Evolutionary conservation across 1,140 invertebrate genomes (phyloP), one percentile per base, ranked within the genome.

Genomic region (Ceratoteleas bidentatus): DNA sequence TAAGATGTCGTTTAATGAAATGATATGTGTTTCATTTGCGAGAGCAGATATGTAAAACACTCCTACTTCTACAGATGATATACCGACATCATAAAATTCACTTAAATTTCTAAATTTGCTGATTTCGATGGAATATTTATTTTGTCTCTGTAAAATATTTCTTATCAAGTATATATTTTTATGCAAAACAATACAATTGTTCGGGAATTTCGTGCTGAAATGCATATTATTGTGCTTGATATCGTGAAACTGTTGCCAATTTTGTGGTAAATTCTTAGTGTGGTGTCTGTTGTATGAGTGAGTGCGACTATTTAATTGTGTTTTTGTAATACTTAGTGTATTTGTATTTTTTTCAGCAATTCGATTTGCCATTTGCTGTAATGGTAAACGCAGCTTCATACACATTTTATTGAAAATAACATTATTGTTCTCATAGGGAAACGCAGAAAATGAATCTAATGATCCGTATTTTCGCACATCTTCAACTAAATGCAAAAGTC

Each of bases 401-500:
- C 49, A 7, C 15, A 60, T 16, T 6, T 70, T 60, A n/a, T 5
- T 43, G 33, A 70, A 60, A 1, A 8, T 36, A 11, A 43, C 56
- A 54, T 60, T 70, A 15, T 52, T 32, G 52, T 70, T 70, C 38
- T 70, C 66, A n/a, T 38, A 70, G 14, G 56, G 66, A 47, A 62
- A 73, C 32, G 70, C 70, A 0, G 49, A 62, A 14, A 62, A 56
- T 11, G 14, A 40, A 49, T 73, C 50, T 4, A 56, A 32, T 15
- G 15, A 47, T 9, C 52, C 70, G 33, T 45, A 47, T 33, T 33
- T 15, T 56, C 32, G 11, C 0, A 54, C 49, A 36, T 73, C 70
- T 13, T 73, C 50, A 24, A 52, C 43, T 0, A 74, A 32, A 49
- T 74, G 58, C 0, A 65, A 13, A 9, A 57, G 7, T 9, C 34